A percentile compares a stretch with the other conserved stretches of the same genome.
Evolutionary conservation across 2,888 invertebrate species (phyloP).

Genomic region (Cinara cedri): DNA sequence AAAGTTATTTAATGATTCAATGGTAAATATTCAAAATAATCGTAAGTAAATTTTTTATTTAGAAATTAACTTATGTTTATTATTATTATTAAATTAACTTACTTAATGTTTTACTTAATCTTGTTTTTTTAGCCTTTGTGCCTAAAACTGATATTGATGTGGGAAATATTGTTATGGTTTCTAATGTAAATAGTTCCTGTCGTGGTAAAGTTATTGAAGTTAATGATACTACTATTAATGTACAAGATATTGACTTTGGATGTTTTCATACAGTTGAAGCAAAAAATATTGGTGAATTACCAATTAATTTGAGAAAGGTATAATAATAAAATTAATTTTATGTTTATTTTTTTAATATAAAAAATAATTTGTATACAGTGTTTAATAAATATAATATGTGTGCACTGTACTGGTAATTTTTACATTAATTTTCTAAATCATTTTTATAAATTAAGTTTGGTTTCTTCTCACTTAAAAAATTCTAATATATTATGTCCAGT

Average conservation of each 20-base stretch:
- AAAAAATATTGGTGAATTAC: background rate
- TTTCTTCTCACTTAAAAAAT: no score
- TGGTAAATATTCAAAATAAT: background rate
- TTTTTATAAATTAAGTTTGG: background rate
- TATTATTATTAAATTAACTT: background rate
- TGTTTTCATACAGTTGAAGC: background rate
- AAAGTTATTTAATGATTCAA: constrained; percentile 4
- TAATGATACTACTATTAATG: background rate
- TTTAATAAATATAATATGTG: background rate
- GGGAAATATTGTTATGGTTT: constrained; percentile 25
- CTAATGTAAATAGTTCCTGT: background rate
- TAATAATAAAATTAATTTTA: background rate
- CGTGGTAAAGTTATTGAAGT: constrained; percentile 27
- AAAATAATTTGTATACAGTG: no score
- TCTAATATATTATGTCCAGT: no score
- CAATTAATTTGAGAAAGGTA: constrained; percentile 26
- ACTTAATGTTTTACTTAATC: no score
- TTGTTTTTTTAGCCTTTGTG: background rate
- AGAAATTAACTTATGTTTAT: background rate
- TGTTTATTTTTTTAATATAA: background rate
- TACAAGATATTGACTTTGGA: constrained; percentile 39
- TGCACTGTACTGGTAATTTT: background rate
- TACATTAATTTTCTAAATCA: background rate
- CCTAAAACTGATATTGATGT: constrained; percentile 1
- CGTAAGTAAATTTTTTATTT: background rate